Base-by-base conservation (phyloP, 2,888 invertebrate species). In the Thumatha senex region DNA sequence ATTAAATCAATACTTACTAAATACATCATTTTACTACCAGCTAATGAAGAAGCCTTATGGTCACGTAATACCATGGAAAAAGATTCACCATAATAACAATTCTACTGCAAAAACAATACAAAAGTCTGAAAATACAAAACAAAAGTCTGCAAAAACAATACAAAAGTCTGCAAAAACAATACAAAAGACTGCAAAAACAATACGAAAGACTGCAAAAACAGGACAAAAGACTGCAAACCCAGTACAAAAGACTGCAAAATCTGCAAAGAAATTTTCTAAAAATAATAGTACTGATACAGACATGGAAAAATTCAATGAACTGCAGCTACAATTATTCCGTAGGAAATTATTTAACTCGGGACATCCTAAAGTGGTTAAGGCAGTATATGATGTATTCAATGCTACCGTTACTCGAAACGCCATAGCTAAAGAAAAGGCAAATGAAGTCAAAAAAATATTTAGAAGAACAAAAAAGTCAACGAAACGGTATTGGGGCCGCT, bases 11-110 rank as follows among this genome's bases (percentile, higher is more conserved):
- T 9, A 36, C 36, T 4, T 36, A 48, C 44, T 52, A 51, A 66
- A 38, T 11, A 56, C 7, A 42, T 50, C 46, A 50, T 60, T 62
- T 47, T 54, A 56, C 35, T 56, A 69, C 58, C 51, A 18, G 45
- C 24, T 24, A 1, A 11, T 38, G 31, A 48, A 47, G 51, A 53
- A 43, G 38, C 24, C 30, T 36, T 61, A 76, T 56, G 89, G 89
- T 48, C 85, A 86, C 65, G 56, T 62, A 43, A 86, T 89, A 60
- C 81, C 82, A 43, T 89, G 88, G 88, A 83, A 70, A 68, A 44
- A 53, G 41, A 56, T 67, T 14, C 59, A 51, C 56, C 65, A 53
- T 54, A 66, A 12, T 9, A 2, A 36, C 13, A 44, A 36, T 62
- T 33, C 10, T 11, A 34, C 11, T 18, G 31, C 30, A 50, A 47